phyloP scores from a whole-genome alignment of 2,888 invertebrate species.

The Taphrorychus bicolor region DNA sequence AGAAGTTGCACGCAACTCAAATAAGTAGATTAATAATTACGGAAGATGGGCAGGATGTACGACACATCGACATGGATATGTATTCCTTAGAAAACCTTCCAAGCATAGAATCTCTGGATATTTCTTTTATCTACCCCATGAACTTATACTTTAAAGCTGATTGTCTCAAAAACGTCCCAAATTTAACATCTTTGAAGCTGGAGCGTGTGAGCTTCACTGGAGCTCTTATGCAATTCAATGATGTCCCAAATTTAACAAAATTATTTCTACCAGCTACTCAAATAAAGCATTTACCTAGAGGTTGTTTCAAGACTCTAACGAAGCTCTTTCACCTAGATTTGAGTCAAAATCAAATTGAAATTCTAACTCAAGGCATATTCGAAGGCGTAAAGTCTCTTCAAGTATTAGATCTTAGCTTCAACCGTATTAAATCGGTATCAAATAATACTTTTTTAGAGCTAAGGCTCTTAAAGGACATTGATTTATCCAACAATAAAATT shows the following conservation, averaged over 20 bases:
- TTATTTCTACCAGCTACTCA: constrained; percentile 75
- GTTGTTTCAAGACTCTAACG: constrained; percentile 61
- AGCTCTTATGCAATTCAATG: constrained; percentile 63
- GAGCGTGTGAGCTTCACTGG: not conserved
- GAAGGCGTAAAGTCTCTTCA: constrained; percentile 68
- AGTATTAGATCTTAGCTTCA: constrained; percentile 73
- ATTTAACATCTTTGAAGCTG: not conserved
- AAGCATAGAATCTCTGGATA: not conserved
- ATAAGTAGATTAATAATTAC: not conserved
- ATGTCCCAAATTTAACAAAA: constrained; percentile 67
- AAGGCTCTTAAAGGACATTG: constrained; percentile 43
- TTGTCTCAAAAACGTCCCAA: not conserved
- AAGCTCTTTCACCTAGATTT: constrained; percentile 71
- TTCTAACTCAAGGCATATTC: constrained; percentile 65
- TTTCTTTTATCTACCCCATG: not conserved
- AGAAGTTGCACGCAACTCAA: not conserved
- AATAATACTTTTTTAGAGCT: constrained; percentile 64
- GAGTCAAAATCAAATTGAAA: constrained; percentile 53
- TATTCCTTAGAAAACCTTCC: not conserved
- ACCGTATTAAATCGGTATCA: constrained; percentile 69
- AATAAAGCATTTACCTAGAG: constrained; percentile 67
- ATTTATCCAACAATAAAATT: constrained; percentile 54
- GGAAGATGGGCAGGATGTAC: not conserved
- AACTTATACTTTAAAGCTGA: not conserved
- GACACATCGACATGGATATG: not conserved